A percentile compares a stretch with the other conserved stretches of the same genome.
Conservation (phyloP, 2,113 vertebrate species). For the Nibea albiflora region DNA sequence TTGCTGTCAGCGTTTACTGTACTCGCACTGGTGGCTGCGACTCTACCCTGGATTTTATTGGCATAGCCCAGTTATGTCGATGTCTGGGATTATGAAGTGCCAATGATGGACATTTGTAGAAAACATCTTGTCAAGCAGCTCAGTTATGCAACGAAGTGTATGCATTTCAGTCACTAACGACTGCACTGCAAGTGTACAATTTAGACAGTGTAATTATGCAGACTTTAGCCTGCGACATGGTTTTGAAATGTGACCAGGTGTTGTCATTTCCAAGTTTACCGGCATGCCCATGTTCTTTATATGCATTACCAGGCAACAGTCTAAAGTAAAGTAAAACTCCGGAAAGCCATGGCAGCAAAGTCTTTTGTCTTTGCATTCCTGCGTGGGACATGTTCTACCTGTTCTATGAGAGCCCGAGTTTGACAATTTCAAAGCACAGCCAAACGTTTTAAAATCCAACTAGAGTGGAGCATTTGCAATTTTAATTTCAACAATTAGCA, state of each 20-base stretch:
- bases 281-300: slow-evolving; percentile 12
- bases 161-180: background rate
- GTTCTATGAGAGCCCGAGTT: slow-evolving; percentile 24
- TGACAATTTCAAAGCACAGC: background rate
- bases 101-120: background rate
- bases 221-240: background rate
- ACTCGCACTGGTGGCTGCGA: slow-evolving; percentile 89
- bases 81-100: slow-evolving; percentile 16
- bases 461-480: background rate
- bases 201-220: background rate
- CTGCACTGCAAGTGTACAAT: background rate
- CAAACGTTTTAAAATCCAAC: background rate
- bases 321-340: background rate
- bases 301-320: slow-evolving; percentile 48
- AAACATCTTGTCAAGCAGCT: background rate
- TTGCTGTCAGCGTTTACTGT: slow-evolving; percentile 83
- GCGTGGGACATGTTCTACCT: slow-evolving; percentile 37
- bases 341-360: slow-evolving; percentile 19
- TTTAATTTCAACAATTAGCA: background rate
- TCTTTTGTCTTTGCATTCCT: slow-evolving; percentile 50
- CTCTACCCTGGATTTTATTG: slow-evolving; percentile 92
- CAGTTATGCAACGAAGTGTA: background rate
- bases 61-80: slow-evolving; percentile 45
- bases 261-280: background rate
- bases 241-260: background rate